Conservation (phyloP, 2,797 vertebrate genomes). For the Neosilurus mollespiculum region DNA sequence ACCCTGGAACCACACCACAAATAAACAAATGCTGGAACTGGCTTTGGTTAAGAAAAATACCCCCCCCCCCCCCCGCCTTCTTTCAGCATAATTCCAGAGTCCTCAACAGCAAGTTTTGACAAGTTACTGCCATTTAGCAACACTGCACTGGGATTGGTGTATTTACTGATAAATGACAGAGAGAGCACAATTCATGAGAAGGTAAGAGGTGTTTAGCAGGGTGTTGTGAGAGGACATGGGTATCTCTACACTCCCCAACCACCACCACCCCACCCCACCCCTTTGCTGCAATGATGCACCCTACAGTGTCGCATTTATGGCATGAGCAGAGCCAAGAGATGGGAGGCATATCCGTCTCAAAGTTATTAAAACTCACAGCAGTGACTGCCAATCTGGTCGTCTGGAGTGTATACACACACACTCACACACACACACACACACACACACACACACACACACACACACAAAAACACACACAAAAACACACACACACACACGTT, state of each 20-base stretch:
- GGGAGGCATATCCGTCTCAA: constrained; percentile 68
- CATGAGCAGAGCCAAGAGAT: constrained; percentile 30
- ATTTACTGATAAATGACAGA: constrained; percentile 47
- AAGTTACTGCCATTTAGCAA: constrained; percentile 6
- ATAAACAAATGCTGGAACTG: constrained; percentile 27
- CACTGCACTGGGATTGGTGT: neutral
- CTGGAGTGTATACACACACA: neutral
- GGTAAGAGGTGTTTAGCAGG: constrained; percentile 46
- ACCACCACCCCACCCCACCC: neutral
- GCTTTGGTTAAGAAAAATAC: neutral
- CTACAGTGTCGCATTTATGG: constrained; percentile 46
- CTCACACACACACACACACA: constrained; percentile 48
- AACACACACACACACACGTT: constrained; percentile 19
- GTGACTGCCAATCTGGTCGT: constrained; percentile 58
- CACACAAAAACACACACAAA: constrained; percentile 43
- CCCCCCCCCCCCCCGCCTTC: too few relatives aligned
- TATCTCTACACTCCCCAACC: neutral
- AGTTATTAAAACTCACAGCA: constrained; percentile 70
- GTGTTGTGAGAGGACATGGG: constrained; percentile 20
- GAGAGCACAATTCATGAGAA: constrained; percentile 37
- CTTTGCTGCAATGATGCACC: constrained; percentile 41
- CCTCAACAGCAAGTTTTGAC: constrained; percentile 27
- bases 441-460: constrained; percentile 26
- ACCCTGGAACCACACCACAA: constrained; percentile 7
- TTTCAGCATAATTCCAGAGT: neutral